A percentile compares a stretch with the other conserved stretches of the same genome.
Evolutionary conservation across 2,888 invertebrate genomes (phyloP).

Genomic region (Cephus nigrinus): DNA sequence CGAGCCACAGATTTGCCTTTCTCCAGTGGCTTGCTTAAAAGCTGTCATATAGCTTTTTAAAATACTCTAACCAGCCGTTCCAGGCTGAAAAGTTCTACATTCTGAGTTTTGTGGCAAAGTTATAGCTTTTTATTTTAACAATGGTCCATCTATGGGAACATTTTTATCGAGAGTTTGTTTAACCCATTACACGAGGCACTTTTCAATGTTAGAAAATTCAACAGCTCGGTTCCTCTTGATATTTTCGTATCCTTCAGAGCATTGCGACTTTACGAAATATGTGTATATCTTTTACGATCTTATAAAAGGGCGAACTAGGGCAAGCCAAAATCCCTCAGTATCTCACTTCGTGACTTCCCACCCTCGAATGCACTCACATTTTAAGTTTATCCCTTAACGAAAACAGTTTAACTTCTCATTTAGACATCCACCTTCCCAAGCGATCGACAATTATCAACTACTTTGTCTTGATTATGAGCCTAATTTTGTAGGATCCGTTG

Average conservation of each 20-base stretch:
- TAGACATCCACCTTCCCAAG: no score
- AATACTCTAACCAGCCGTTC: constrained; percentile 29
- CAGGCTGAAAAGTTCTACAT: constrained; percentile 26
- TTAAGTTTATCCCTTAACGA: no score
- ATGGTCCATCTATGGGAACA: constrained; percentile 26
- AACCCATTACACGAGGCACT: constrained; percentile 22
- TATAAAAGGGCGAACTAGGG: no score
- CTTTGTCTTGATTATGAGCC: not conserved
- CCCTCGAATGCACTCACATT: no score
- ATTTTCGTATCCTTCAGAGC: constrained; percentile 19
- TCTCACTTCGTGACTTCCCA: no score
- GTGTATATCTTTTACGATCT: no score
- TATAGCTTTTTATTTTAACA: constrained; percentile 23
- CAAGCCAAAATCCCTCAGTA: no score
- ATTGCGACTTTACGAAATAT: not conserved
- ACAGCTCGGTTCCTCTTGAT: constrained; percentile 17
- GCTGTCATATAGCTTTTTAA: constrained; percentile 26
- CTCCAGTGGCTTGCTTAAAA: constrained; percentile 22
- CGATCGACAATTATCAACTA: no score
- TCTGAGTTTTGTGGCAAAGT: constrained; percentile 14
- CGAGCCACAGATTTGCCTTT: constrained; percentile 20
- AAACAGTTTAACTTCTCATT: no score
- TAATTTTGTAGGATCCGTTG: not conserved
- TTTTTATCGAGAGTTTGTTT: constrained; percentile 27
- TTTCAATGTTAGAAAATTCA: constrained; percentile 14